Evolutionary conservation across 1,140 invertebrate genomes (phyloP).

Genomic region (Drosophila grimshawi): DNA sequence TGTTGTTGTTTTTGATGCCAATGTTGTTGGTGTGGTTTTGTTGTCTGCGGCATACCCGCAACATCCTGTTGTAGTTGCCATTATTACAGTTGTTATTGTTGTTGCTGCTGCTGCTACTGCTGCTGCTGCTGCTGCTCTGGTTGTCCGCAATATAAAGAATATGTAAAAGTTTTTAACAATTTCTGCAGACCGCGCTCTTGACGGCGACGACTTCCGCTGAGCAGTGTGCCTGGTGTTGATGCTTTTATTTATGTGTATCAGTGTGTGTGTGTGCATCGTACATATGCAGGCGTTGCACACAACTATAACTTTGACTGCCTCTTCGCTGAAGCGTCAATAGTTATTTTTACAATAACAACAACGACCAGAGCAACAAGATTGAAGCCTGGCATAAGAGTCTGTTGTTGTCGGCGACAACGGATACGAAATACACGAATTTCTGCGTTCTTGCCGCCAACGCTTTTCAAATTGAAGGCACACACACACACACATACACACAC

Average conservation of each 20-base stretch:
- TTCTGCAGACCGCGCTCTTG: constrained; percentile 70
- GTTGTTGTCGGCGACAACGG: constrained; percentile 53
- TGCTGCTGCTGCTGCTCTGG: constrained; percentile 30
- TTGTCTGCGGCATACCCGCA: constrained; percentile 66
- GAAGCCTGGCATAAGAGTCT: constrained; percentile 25
- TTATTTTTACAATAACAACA: constrained; percentile 60
- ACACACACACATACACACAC: constrained; percentile 8
- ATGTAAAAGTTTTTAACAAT: constrained; percentile 78
- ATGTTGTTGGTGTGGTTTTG: constrained; percentile 55
- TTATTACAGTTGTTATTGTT: constrained; percentile 79
- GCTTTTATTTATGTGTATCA: constrained; percentile 64
- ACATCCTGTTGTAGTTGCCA: constrained; percentile 61
- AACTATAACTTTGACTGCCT: constrained; percentile 61
- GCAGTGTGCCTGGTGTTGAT: constrained; percentile 77
- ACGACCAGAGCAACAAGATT: constrained; percentile 27
- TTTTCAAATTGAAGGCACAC: constrained; percentile 47
- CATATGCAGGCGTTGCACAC: constrained; percentile 21
- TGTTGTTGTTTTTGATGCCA: constrained; percentile 49
- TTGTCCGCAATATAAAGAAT: constrained; percentile 66
- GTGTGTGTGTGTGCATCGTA: neutral
- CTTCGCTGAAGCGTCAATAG: constrained; percentile 74
- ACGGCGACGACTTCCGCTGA: constrained; percentile 73
- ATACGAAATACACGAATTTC: constrained; percentile 71
- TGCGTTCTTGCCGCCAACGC: constrained; percentile 40
- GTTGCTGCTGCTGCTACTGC: constrained; percentile 39